Base-by-base conservation (phyloP, 1,140 invertebrate species). In the Linepithema humile region DNA sequence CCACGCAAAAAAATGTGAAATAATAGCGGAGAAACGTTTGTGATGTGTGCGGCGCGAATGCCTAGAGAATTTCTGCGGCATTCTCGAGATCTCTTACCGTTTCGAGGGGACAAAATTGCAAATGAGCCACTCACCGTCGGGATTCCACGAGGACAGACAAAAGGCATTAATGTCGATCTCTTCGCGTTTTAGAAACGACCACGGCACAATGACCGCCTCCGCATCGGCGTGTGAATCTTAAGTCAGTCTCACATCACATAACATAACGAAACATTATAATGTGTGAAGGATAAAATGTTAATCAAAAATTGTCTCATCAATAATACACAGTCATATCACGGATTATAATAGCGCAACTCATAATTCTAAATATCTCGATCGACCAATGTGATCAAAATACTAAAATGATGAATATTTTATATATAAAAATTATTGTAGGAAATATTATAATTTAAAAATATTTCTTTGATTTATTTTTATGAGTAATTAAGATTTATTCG, bases 91-190 rank as follows among this genome's bases (percentile, higher is more conserved):
- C 83, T 64, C 55, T 72, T 72, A 69, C 45, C 45, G 43, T 85
- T 48, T 32, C 83, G 40, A 57, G 48, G 17, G 75, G 59, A 73
- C 62, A 45, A 84, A 67, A 77, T 82, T 45, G 85, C 84, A 74
- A 87, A 89, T 85, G 73, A 89, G 84, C 64, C 60, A 84, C 82
- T 83, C 85, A 84, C 87, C 69, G 43, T 60, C 50, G 35, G 55
- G 59, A 91, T 90, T 90, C 82, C 88, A 73, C 70, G 82, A 60
- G 67, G 67, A 82, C 83, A 90, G 88, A 90, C 89, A 88, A 88
- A 90, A 87, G 64, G 40, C 85, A 88, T 91, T 90, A 86, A 70
- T 78, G 82, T 88, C 84, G 67, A 69, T 69, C 84, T 84, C 84
- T 73, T 82, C 74, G 73, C 82, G 69, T 80, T 86, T 84, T 72